phyloP scores from a whole-genome alignment of 2,113 vertebrate genomes.

The Microtus montanus region DNA sequence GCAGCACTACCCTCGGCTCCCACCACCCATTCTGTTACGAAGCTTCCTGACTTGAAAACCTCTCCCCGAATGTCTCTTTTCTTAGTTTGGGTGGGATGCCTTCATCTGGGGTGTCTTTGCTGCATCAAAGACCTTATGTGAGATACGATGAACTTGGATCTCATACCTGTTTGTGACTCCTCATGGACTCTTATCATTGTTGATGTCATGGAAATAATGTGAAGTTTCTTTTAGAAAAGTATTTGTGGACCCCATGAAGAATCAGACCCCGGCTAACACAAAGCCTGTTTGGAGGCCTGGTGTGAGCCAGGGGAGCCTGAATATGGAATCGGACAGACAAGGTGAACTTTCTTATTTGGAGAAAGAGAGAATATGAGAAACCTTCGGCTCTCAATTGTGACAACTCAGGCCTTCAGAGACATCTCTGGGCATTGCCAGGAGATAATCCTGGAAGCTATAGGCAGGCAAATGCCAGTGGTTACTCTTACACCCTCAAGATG shows the following conservation, averaged over 20 bases:
- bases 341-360: neutral
- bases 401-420: neutral
- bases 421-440: rapidly evolving
- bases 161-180: rapidly evolving
- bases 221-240: neutral
- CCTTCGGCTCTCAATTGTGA: neutral
- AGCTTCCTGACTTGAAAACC: rapidly evolving
- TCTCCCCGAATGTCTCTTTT: neutral
- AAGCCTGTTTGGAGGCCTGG: neutral
- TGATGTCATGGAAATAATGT: neutral
- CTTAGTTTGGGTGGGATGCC: rapidly evolving
- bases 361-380: neutral
- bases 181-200: neutral
- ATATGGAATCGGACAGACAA: rapidly evolving
- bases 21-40: rapidly evolving
- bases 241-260: neutral
- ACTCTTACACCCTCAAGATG: rapidly evolving
- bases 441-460: rapidly evolving
- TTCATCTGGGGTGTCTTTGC: too few species aligned
- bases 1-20: too few species aligned
- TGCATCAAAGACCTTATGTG: neutral
- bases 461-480: neutral
- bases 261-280: neutral
- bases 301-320: rapidly evolving
- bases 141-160: too few species aligned